Evolutionary conservation across 2,113 vertebrate genomes (phyloP), one percentile per base, ranked within the genome.

Genomic region (Hoplias malabaricus): DNA sequence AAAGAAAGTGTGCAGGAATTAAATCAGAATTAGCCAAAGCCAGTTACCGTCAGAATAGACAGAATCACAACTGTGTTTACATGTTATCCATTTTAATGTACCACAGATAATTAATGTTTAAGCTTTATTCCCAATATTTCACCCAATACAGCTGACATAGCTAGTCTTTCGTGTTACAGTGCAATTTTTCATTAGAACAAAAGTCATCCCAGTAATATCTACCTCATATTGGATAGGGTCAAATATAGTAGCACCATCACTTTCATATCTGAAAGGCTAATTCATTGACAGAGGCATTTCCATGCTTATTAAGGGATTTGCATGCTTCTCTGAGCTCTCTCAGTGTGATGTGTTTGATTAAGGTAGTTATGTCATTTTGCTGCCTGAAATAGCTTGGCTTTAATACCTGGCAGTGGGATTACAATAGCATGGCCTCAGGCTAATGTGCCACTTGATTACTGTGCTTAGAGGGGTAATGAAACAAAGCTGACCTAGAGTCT

Each of bases 361-460:
- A 88, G 82, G 74, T 86, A 61, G 88, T 90, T 88, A 84, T 89
- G 85, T 90, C 86, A 85, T 85, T 71, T 71, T 84, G 86, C 87
- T 86, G 73, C 56, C 77, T 77, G 83, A 84, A 84, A 87, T 86
- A 88, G 82, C 70, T 61, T 82, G 84, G 85, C 88, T 89, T 90
- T 91, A 91, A 90, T 78, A 90, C 84, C 87, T 86, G 84, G 79
- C 84, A 86, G 88, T 87, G 85, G 84, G 89, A 89, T 90, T 89
- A 85, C 57, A 42, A 50, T 81, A 36, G 80, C 82, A 42, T 80
- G 66, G 84, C 86, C 85, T 38, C 53, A 68, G 85, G 87, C 86
- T 87, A 89, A 91, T 87, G 46, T 78, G 86, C 84, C 65, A 84
- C 86, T 87, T 86, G 84, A 90, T 90, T 88, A 83, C 56, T 66